Evolutionary conservation across 2,113 vertebrate species (phyloP), one percentile per base, ranked within the genome.

Genomic region (Periophthalmus modestus): DNA sequence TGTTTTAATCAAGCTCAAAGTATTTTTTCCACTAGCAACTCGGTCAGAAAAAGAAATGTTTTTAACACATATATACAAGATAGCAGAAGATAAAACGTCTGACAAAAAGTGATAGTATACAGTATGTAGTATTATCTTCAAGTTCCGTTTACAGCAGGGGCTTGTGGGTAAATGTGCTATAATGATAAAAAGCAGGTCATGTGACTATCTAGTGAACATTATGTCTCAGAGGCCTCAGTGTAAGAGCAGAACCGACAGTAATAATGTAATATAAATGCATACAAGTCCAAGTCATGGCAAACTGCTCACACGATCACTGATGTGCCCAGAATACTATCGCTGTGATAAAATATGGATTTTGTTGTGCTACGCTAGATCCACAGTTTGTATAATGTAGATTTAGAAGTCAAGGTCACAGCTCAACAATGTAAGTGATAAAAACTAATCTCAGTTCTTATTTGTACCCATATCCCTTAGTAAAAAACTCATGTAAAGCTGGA

Each of bases 241-340:
- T 48, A 14, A 3, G 47, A 14, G 47, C 5, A 15, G 47, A 14
- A 5, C 10, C 2, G n/a, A 55, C 52, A 10, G 19, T 55, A 55
- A 55, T 55, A 55, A 55, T 21, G 52, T 55, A 55, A 55, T 55
- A 55, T 55, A 55, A 55, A 55, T 55, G 52, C 52, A 55, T 10
- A n/a, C 7, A 55, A 55, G n/a, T 55, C 52, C 5, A 21, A 55
- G 16, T 18, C 48, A 18, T 21, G 52, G 19, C 19, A n/a, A 21
- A 55, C 7, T 11, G 19, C 19, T 55, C 52, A 2, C 52, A 55
- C n/a, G 19, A 21, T 55, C 19, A 55, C n/a, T 2, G 21, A 55
- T 55, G 52, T 55, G 52, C n/a, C 52, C 19, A 21, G 18, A 21
- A 55, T 19, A 55, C 7, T 55, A n/a, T 2, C 3, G 19, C 52